A percentile compares a stretch with the other conserved stretches of the same genome.
These are phyloP conservation scores for Scaptomyza cyrtandrae DNA, from an alignment of 2,888 invertebrate genomes.

Conservation along the genomic window DNA sequence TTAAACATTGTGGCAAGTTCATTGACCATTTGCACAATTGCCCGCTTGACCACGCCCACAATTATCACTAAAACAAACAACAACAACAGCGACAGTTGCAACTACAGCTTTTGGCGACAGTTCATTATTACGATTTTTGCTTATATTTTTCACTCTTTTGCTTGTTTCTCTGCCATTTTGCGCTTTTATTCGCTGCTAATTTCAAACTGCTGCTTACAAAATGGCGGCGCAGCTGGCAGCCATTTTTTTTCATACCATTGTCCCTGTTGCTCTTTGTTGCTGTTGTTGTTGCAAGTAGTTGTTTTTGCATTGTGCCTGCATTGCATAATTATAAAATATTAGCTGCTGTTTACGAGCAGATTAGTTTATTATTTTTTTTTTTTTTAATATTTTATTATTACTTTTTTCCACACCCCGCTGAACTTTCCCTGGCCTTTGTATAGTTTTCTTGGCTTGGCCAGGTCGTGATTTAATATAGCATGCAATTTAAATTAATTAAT, in stretches of 20 bases:
- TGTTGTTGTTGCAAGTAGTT: constrained; percentile 14
- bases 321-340: constrained; percentile 74
- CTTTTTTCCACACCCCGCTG: background rate
- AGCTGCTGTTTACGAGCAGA: constrained; percentile 60
- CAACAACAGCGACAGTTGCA: constrained; percentile 7
- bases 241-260: constrained; percentile 56
- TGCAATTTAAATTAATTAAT: constrained; percentile 59
- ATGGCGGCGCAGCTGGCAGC: constrained; percentile 71
- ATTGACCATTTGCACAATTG: constrained; percentile 49
- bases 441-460: constrained; percentile 14
- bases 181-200: constrained; percentile 58
- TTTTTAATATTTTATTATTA: constrained; percentile 26
- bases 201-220: constrained; percentile 65
- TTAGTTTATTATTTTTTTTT: constrained; percentile 58
- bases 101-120: constrained; percentile 51
- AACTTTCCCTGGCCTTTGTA: background rate
- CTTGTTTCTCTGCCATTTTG: constrained; percentile 29
- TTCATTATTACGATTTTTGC: constrained; percentile 28
- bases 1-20: constrained; percentile 51
- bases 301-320: constrained; percentile 40
- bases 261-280: constrained; percentile 10
- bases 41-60: constrained; percentile 62
- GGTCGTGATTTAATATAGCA: constrained; percentile 51
- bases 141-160: constrained; percentile 20
- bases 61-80: background rate